Percentiles rank a stretch among this genome's conserved stretches.
These are phyloP conservation scores for Kryptopterus vitreolus DNA, from an alignment of 2,797 vertebrate genomes.

Conservation along the genomic window DNA sequence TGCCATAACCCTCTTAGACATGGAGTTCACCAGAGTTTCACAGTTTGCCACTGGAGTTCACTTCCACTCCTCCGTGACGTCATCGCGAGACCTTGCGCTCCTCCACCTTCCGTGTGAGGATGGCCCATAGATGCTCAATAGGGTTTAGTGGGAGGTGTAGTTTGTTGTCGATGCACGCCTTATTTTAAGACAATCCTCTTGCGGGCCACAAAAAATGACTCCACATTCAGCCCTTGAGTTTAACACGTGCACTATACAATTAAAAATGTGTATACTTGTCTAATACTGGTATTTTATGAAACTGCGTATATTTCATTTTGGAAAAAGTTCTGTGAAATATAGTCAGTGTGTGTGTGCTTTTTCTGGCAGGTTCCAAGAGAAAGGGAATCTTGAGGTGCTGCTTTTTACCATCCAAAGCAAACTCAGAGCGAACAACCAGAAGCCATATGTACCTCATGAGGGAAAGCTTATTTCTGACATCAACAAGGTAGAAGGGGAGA, in stretches of 20 bases:
- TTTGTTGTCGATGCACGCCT: no score
- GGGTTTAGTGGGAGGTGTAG: no score
- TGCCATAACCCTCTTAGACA: no score
- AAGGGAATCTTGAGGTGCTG: conserved; percentile 93
- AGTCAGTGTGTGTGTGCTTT: background rate
- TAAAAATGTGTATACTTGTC: background rate
- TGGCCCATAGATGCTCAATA: no score
- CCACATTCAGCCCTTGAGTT: no score
- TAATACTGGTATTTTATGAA: background rate
- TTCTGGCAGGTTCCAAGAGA: conserved; percentile 88
- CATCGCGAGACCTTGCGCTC: no score
- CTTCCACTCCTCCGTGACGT: no score
- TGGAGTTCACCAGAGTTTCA: no score
- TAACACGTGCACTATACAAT: background rate
- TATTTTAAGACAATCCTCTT: no score
- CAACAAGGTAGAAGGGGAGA: conserved; percentile 80
- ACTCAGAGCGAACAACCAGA: conserved; percentile 90
- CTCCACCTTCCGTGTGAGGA: no score
- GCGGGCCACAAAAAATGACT: no score
- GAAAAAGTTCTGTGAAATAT: background rate
- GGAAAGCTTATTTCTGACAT: conserved; percentile 91
- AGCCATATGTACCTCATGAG: conserved; percentile 87
- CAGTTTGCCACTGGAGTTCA: no score
- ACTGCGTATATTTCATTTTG: background rate
- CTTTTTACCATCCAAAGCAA: conserved; percentile 98